Base-by-base conservation (phyloP, 2,113 vertebrate genomes). In the Dasypus novemcinctus region DNA sequence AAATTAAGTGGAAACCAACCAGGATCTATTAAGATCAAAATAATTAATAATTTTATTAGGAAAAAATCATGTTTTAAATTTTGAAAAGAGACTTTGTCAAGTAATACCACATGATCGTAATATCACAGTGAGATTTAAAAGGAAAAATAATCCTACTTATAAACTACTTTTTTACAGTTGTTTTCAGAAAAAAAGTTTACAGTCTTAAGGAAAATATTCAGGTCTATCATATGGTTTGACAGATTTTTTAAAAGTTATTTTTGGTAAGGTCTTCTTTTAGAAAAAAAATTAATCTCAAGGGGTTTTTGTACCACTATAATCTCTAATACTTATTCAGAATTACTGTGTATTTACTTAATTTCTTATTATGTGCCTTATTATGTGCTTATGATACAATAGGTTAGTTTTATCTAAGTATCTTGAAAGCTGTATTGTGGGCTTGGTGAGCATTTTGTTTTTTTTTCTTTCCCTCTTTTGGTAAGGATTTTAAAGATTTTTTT, bases 341-440 rank as follows among this genome's bases (percentile, higher is more conserved):
- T 98, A 98, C 97, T 98, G 97, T 98, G 97, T 98, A 98, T 98
- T 99, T 98, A 98, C 98, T 98, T 99, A 92, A 98, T 98, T 99
- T 98, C 97, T 98, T 98, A 98, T 98, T 98, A 99, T 95, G 99
- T 99, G 99, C 99, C 99, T 99, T 99, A 99, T 98, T 98, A 98
- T 97, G 97, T 99, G 98, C 98, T 98, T 98, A 98, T 98, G 96
- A 98, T 98, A 98, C 7, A 95, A 89, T 98, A 99, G 98, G 95
- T 98, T 98, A 98, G 98, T 98, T 97, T 98, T 98, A 95, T 98
- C 97, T 98, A 95, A 98, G 93, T 98, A 97, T 98, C 98, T 98
- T 98, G 95, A 98, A 98, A 98, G 97, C 97, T 98, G 96, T 97
- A 97, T 97, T 98, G 97, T 98, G 96, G 93, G 92, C 96, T 98